Base-by-base conservation (phyloP, 2,113 vertebrate genomes). In the Syngnathus scovelli region DNA sequence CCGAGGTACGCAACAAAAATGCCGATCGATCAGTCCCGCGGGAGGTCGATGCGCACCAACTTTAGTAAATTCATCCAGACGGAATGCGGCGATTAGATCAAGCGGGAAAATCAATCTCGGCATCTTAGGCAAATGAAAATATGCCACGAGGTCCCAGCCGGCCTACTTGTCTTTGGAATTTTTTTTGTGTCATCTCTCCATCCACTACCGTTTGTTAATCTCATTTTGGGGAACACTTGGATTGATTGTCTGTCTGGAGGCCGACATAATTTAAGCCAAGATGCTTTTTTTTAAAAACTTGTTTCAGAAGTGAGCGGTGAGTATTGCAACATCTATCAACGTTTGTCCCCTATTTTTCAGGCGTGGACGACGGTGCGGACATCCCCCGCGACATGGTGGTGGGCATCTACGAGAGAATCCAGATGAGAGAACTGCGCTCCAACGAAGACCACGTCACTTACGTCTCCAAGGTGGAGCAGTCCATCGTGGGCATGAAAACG, bases 391-490 rank as follows among this genome's bases (percentile, higher is more conserved):
- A 98, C 68, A 92, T 96, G 92, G 96, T 99, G 78, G 96, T 95
- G 19, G 97, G 97, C 64, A 99, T 99, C 88, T 99, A 99, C 0
- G 97, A 99, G 67, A 92, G 97, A 36, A 99, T 99, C 80, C 97
- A 98, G 76, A 94, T 90, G 90, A 94, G 95, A 71, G 97, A 99
- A 75, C 88, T 99, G 9, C 95, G 95, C 77, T 98, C 97, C 73
- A 99, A 99, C 1, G 97, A 99, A 77, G 97, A 99, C 81, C 97
- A 99, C 0, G 96, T 98, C 80, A 98, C 96, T 8, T 98, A 99
- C 1, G 96, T 99, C 73, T 96, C 95, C 83, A 99, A 99, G 82
- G 97, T 99, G 82, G 97, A 99, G 83, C 98, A 98, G 88, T 98
- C 96, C 84, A 99, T 99, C 12, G 90, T 98, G 21, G 97, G 97